These are phyloP conservation scores for Trinectes maculatus DNA, from an alignment of 2,113 vertebrate species.

Conservation along the genomic window DNA sequence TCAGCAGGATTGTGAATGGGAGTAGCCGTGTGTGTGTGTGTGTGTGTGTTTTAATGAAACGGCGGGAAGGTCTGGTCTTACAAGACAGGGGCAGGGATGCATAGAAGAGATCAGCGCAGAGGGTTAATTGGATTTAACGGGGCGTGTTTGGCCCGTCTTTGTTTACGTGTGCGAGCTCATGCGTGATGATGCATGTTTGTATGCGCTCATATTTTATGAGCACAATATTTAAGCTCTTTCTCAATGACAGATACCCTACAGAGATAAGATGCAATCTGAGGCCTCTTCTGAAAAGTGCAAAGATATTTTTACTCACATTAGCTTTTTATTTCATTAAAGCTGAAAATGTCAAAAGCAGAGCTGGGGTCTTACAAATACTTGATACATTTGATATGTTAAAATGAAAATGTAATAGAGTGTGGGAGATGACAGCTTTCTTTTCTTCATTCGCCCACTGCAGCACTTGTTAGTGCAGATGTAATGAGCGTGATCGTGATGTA, in stretches of 20 bases:
- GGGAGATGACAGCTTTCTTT: slow-evolving; percentile 60
- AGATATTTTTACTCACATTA: slow-evolving; percentile 57
- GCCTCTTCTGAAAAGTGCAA: slow-evolving; percentile 70
- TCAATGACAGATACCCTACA: slow-evolving; percentile 46
- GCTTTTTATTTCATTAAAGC: slow-evolving; percentile 78
- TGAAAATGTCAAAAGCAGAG: slow-evolving; percentile 61
- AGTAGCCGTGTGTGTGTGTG: slow-evolving; percentile 43
- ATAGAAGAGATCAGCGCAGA: slow-evolving; percentile 75
- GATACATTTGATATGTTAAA: slow-evolving; percentile 77
- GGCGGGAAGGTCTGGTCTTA: slow-evolving; percentile 87
- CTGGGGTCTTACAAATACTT: slow-evolving; percentile 59
- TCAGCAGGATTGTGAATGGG: slow-evolving; percentile 85
- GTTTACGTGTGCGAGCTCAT: slow-evolving; percentile 56
- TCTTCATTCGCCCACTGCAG: slow-evolving; percentile 57
- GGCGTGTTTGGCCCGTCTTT: slow-evolving; percentile 71
- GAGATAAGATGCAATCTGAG: slow-evolving; percentile 76
- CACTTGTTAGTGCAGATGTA: slow-evolving; percentile 44
- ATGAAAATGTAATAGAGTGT: slow-evolving; percentile 53
- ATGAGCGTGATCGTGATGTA: slow-evolving; percentile 37
- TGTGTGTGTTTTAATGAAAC: slow-evolving; percentile 87
- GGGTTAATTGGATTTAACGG: slow-evolving; percentile 87
- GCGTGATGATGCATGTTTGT: slow-evolving; percentile 46
- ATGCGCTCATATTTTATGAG: slow-evolving; percentile 27
- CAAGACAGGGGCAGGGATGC: slow-evolving; percentile 75
- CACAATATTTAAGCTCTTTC: slow-evolving; percentile 33